Evolutionary conservation across 1,140 invertebrate genomes (phyloP).

Genomic region (Cephus cinctus): DNA sequence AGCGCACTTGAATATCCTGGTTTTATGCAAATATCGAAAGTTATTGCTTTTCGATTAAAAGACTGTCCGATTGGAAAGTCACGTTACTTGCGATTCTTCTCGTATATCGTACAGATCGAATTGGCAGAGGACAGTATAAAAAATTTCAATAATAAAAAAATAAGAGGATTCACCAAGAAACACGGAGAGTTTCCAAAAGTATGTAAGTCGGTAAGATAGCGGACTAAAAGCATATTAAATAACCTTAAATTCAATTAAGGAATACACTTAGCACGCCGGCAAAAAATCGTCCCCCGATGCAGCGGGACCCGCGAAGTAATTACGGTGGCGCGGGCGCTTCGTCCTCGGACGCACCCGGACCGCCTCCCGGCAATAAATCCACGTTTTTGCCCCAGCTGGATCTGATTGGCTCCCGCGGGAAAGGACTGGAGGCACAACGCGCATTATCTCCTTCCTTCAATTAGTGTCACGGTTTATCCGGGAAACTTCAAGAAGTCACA

Average conservation of each 20-base stretch:
- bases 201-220: slow-evolving; percentile 26
- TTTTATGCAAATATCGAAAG: too few relatives aligned
- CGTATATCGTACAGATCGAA: too few relatives aligned
- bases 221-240: slow-evolving; percentile 48
- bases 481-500: slow-evolving; percentile 9
- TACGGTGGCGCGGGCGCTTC: slow-evolving; percentile 27
- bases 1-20: too few relatives aligned
- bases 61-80: too few relatives aligned
- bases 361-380: slow-evolving; percentile 46
- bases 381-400: slow-evolving; percentile 32
- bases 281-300: slow-evolving; percentile 35
- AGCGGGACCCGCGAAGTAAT: slow-evolving; percentile 45
- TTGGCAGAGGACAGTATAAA: too few relatives aligned
- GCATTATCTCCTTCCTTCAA: slow-evolving; percentile 31
- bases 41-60: too few relatives aligned
- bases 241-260: slow-evolving; percentile 55
- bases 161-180: too few relatives aligned
- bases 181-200: slow-evolving; percentile 27
- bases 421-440: slow-evolving; percentile 17
- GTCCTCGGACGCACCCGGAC: slow-evolving; percentile 12
- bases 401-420: slow-evolving; percentile 41
- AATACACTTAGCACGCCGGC: slow-evolving; percentile 36
- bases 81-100: too few relatives aligned
- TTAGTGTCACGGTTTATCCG: slow-evolving; percentile 31
- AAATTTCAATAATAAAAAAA: too few relatives aligned